Conservation (phyloP, 2,888 invertebrate species). For the Acholoe squamosa region DNA sequence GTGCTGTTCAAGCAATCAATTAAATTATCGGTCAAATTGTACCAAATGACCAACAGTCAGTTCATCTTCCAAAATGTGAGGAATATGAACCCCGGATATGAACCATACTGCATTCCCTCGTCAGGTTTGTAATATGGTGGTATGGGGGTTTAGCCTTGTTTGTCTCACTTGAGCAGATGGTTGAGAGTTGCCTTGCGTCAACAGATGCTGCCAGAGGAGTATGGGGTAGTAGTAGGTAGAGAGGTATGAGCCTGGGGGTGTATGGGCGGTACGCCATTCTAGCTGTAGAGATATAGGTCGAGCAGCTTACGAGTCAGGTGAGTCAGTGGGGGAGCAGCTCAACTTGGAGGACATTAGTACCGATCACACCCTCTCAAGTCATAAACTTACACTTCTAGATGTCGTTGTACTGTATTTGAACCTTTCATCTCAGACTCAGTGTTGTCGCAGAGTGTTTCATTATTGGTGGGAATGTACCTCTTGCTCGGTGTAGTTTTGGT, state of each 20-base stretch:
- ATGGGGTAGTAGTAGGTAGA: neutral
- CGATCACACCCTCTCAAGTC: neutral
- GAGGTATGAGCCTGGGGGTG: neutral
- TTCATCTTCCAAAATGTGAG: no score
- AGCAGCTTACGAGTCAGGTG: constrained; percentile 18
- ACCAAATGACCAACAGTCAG: neutral
- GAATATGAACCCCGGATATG: no score
- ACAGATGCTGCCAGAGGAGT: constrained; percentile 35
- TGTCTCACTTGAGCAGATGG: neutral
- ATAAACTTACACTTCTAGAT: no score
- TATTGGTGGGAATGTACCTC: no score
- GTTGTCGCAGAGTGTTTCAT: no score
- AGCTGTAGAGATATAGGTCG: neutral
- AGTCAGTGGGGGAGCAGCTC: constrained; percentile 5
- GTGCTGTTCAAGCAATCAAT: no score
- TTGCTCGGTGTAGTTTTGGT: no score
- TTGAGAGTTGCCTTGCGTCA: constrained; percentile 3
- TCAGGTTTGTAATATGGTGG: neutral
- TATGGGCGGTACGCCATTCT: neutral
- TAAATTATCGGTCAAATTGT: no score
- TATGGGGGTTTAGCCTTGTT: neutral
- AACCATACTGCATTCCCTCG: no score
- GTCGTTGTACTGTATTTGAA: no score
- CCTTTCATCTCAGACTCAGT: no score
- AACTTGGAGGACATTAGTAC: neutral